Percentiles rank a stretch among this genome's conserved stretches.
Conservation (phyloP, 2,888 invertebrate genomes). For the Dynastes hyllus region DNA sequence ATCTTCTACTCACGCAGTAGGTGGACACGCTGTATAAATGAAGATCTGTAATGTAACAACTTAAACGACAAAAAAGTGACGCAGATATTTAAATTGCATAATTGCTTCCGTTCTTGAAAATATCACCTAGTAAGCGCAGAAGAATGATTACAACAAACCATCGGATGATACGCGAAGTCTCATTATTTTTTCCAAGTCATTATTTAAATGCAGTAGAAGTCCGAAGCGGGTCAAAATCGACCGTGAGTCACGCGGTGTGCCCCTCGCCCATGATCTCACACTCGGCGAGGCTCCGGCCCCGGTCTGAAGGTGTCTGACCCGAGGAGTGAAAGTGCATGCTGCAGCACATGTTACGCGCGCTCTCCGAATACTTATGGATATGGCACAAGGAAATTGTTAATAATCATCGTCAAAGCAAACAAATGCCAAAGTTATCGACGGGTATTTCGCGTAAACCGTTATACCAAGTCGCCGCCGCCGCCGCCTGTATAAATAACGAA, state of each 20-base stretch:
- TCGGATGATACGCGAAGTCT: slow-evolving; percentile 21
- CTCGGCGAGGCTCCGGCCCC: slow-evolving; percentile 33
- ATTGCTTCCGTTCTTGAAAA: slow-evolving; percentile 20
- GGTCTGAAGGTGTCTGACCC: slow-evolving; percentile 48
- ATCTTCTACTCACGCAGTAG: too few relatives aligned
- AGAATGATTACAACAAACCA: neutral
- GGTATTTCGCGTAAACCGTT: neutral
- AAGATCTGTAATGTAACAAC: neutral
- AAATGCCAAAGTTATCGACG: slow-evolving; percentile 32
- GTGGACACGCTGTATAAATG: too few relatives aligned
- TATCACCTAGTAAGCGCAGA: too few relatives aligned
- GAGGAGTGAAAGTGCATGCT: slow-evolving; percentile 45
- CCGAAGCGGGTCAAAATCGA: slow-evolving; percentile 14
- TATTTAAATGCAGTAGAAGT: slow-evolving; percentile 2
- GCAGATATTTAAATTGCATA: slow-evolving; percentile 17
- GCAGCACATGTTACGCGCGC: slow-evolving; percentile 13
- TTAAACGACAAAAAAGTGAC: neutral
- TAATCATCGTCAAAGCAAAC: slow-evolving; percentile 26
- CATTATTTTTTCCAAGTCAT: slow-evolving; percentile 11
- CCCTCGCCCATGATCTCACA: slow-evolving; percentile 39
- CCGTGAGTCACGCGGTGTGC: slow-evolving; percentile 37
- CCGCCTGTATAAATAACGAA: neutral
- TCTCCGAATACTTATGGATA: slow-evolving; percentile 19
- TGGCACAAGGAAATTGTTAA: slow-evolving; percentile 41
- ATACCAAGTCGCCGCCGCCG: too few relatives aligned